Percentiles rank a stretch among this genome's conserved stretches.
These are phyloP conservation scores for Nasonia longicornis DNA, from an alignment of 1,140 invertebrate species.

Conservation along the genomic window DNA sequence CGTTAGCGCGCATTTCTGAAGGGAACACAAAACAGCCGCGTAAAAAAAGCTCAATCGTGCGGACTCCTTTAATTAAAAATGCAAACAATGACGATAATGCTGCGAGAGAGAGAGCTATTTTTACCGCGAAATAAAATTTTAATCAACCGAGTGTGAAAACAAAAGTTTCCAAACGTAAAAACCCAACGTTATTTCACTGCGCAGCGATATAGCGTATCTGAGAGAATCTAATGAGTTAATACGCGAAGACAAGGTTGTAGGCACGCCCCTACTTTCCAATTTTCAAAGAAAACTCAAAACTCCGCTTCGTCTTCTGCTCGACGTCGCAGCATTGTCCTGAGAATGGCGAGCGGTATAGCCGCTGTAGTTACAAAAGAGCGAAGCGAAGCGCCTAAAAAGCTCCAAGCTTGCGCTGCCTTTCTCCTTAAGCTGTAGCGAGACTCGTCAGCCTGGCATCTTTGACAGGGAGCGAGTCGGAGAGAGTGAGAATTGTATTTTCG, in stretches of 20 bases:
- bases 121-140: background rate
- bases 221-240: too few relatives aligned
- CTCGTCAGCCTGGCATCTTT: background rate
- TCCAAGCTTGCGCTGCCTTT: conserved; percentile 1
- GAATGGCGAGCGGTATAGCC: too few relatives aligned
- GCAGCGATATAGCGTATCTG: too few relatives aligned
- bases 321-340: background rate
- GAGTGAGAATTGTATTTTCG: conserved; percentile 34
- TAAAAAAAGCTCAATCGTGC: too few relatives aligned
- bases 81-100: background rate
- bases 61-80: background rate
- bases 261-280: background rate
- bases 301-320: background rate
- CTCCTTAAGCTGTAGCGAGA: conserved; percentile 23
- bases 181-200: too few relatives aligned
- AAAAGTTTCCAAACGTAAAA: background rate
- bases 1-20: background rate
- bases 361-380: background rate
- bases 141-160: background rate
- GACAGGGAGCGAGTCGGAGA: background rate
- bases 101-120: background rate
- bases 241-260: too few relatives aligned
- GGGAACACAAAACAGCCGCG: background rate
- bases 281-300: conserved; percentile 2
- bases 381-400: conserved; percentile 14